Evolutionary conservation across 2,888 invertebrate species (phyloP).

Genomic region (Thymelicus sylvestris): DNA sequence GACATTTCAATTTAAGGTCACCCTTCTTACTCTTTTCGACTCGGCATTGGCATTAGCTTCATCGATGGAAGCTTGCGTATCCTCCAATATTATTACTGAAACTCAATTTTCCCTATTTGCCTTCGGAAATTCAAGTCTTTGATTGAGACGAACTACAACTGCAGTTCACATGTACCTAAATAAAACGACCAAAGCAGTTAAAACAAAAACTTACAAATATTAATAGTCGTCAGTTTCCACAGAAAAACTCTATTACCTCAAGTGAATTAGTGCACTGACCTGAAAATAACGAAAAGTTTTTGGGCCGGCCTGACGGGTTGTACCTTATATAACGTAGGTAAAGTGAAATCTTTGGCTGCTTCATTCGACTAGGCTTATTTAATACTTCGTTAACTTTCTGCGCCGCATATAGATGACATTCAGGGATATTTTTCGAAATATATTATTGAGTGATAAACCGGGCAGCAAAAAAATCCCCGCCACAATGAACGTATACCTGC

Average conservation of each 20-base stretch:
- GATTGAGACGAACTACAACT: no score
- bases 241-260: not conserved
- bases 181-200: not conserved
- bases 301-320: not conserved
- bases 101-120: not conserved
- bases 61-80: constrained; percentile 10
- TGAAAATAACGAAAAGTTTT: constrained; percentile 3
- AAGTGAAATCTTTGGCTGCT: not conserved
- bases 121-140: not conserved
- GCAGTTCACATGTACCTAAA: no score
- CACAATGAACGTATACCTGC: no score
- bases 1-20: constrained; percentile 71
- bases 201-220: not conserved
- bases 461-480: no score
- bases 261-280: constrained; percentile 1
- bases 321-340: not conserved
- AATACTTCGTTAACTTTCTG: no score
- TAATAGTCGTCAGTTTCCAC: not conserved
- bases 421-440: no score
- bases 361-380: not conserved
- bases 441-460: no score
- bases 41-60: constrained; percentile 22
- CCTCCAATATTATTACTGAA: constrained; percentile 1
- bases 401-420: no score
- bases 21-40: constrained; percentile 38